phyloP scores from a whole-genome alignment of 2,888 invertebrate genomes.

The Papilio protenor region DNA sequence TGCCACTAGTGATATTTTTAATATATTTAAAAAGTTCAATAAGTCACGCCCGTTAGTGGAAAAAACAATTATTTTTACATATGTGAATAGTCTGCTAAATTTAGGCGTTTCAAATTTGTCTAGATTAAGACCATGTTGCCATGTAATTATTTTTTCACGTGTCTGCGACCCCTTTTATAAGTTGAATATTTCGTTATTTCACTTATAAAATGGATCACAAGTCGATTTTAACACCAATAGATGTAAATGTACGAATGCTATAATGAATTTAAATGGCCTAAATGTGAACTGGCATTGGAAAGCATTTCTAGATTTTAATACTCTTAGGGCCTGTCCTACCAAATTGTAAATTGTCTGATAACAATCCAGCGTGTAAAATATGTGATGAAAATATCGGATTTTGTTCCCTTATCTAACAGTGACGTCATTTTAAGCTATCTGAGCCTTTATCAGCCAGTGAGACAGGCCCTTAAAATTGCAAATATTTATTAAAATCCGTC shows the following conservation, averaged over 20 bases:
- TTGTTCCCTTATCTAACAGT: no score
- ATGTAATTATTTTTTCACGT: constrained; percentile 22
- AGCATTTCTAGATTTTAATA: constrained; percentile 6
- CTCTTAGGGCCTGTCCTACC: neutral
- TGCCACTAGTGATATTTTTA: constrained; percentile 80
- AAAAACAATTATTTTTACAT: constrained; percentile 67
- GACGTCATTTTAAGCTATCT: no score
- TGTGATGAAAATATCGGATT: no score
- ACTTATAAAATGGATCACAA: constrained; percentile 17
- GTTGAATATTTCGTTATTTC: neutral
- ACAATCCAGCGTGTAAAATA: no score
- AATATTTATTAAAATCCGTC: neutral
- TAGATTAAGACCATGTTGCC: constrained; percentile 55
- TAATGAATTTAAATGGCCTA: constrained; percentile 30
- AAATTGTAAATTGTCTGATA: no score
- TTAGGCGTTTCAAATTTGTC: constrained; percentile 61
- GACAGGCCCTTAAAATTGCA: neutral
- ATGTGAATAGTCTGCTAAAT: constrained; percentile 59
- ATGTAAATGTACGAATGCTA: constrained; percentile 27
- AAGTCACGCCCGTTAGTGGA: constrained; percentile 65
- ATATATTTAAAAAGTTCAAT: constrained; percentile 65
- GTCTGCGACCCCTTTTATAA: constrained; percentile 22
- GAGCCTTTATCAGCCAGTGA: no score
- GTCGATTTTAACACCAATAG: constrained; percentile 29
- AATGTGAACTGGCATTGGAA: constrained; percentile 4